Conservation (phyloP, 2,888 invertebrate genomes). For the Micropterix aruncella region DNA sequence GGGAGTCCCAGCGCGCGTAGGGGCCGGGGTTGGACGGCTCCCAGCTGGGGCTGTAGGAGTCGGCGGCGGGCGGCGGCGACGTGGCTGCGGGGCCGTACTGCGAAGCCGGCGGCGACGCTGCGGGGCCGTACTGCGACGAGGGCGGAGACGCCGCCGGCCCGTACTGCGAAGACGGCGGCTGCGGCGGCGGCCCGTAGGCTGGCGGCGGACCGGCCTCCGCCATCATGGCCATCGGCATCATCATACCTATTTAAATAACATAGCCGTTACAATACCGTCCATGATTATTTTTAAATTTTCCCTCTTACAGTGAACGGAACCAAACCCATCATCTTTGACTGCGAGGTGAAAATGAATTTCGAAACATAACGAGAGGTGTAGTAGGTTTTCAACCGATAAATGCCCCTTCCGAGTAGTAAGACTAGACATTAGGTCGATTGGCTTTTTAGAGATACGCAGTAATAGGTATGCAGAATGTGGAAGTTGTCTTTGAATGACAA, state of each 20-base stretch:
- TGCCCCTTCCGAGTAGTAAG: too few relatives aligned
- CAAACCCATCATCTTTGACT: too few relatives aligned
- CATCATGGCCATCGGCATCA: conserved; percentile 50
- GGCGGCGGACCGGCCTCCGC: conserved; percentile 58
- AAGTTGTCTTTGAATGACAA: too few relatives aligned
- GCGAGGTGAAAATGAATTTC: too few relatives aligned
- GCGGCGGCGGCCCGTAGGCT: conserved; percentile 41
- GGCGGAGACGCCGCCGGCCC: conserved; percentile 35
- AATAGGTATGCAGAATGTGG: too few relatives aligned
- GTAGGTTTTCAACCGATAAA: too few relatives aligned
- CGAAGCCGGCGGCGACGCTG: conserved; percentile 45
- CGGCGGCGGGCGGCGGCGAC: conserved; percentile 45
- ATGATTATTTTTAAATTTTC: too few relatives aligned
- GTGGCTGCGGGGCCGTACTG: conserved; percentile 34
- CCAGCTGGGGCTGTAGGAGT: conserved; percentile 62
- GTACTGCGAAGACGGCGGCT: conserved; percentile 36
- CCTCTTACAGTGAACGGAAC: too few relatives aligned
- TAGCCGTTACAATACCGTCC: neutral
- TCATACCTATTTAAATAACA: conserved; percentile 40
- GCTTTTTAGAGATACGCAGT: too few relatives aligned
- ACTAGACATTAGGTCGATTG: too few relatives aligned
- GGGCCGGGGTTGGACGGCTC: conserved; percentile 59
- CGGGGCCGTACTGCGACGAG: conserved; percentile 53
- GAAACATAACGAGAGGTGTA: too few relatives aligned
- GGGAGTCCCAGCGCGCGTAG: conserved; percentile 64